These are phyloP conservation scores for Paramormyrops hopkinsi DNA, from an alignment of 2,797 vertebrate genomes.

Conservation along the genomic window DNA sequence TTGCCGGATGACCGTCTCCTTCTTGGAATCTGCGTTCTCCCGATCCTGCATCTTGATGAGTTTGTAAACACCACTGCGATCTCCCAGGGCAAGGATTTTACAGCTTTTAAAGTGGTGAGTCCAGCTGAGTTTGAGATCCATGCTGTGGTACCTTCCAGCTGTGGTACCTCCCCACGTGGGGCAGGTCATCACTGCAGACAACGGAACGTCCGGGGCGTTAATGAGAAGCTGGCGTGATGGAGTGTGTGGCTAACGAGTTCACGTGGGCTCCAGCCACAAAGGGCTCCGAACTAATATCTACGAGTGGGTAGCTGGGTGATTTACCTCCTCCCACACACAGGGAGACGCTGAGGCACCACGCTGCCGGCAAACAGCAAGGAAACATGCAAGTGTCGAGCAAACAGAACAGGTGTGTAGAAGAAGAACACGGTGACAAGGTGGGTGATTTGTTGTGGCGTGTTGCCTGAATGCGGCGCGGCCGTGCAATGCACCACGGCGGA, in stretches of 20 bases:
- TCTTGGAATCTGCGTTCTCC: neutral
- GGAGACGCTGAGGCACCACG: neutral
- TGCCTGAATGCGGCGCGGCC: conserved; percentile 26
- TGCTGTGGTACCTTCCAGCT: neutral
- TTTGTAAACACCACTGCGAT: neutral
- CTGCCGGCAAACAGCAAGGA: neutral
- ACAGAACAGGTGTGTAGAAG: neutral
- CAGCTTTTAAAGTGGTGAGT: neutral
- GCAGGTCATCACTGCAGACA: neutral
- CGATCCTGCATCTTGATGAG: neutral
- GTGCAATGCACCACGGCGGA: conserved; percentile 27
- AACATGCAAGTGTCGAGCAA: neutral
- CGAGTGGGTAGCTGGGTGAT: neutral
- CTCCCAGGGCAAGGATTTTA: neutral
- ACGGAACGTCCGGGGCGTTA: neutral
- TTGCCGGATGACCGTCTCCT: neutral
- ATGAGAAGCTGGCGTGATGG: neutral
- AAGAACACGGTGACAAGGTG: neutral
- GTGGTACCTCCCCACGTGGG: neutral
- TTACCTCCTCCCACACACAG: neutral
- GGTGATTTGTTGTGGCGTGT: neutral
- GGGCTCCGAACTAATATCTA: neutral
- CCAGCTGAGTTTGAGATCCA: neutral
- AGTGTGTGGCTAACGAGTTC: neutral
- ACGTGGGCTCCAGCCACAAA: neutral